Evolutionary conservation across 2,797 vertebrate species (phyloP).

Genomic region (Novumbra hubbsi): DNA sequence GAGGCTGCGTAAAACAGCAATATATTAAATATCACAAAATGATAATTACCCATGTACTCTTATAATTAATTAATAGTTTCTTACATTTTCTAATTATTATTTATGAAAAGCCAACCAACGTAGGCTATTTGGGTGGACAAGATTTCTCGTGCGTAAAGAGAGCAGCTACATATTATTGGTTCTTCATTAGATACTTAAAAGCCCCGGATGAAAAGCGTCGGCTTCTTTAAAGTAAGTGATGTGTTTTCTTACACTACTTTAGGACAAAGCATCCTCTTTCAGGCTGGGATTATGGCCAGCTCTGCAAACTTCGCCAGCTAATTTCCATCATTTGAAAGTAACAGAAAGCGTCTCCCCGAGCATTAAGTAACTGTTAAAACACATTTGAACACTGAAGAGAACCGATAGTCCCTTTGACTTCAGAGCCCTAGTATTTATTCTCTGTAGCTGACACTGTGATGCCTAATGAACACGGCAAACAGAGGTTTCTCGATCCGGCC

Average conservation of each 20-base stretch:
- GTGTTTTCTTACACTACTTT: constrained; percentile 56
- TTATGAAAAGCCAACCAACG: background rate
- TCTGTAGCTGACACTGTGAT: constrained; percentile 65
- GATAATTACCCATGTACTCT: background rate
- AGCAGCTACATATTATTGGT: constrained; percentile 40
- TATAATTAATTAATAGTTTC: background rate
- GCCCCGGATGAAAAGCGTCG: constrained; percentile 60
- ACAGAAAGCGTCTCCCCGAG: constrained; percentile 39
- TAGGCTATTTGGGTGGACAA: constrained; percentile 25
- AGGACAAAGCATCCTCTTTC: constrained; percentile 66
- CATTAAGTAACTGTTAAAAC: constrained; percentile 74
- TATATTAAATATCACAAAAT: background rate
- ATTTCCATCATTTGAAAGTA: constrained; percentile 58
- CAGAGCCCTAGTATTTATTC: constrained; percentile 60
- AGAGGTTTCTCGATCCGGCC: constrained; percentile 58
- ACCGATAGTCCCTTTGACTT: constrained; percentile 65
- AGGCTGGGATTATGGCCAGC: constrained; percentile 74
- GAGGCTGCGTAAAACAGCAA: background rate
- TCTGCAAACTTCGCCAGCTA: constrained; percentile 75
- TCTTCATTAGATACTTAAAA: constrained; percentile 57
- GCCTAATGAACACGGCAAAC: constrained; percentile 82
- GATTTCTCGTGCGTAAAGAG: constrained; percentile 27
- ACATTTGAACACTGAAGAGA: constrained; percentile 62
- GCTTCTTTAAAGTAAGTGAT: constrained; percentile 54
- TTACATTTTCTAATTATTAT: background rate